Base-by-base conservation (phyloP, 2,888 invertebrate species). In the Xylota sylvarum region DNA sequence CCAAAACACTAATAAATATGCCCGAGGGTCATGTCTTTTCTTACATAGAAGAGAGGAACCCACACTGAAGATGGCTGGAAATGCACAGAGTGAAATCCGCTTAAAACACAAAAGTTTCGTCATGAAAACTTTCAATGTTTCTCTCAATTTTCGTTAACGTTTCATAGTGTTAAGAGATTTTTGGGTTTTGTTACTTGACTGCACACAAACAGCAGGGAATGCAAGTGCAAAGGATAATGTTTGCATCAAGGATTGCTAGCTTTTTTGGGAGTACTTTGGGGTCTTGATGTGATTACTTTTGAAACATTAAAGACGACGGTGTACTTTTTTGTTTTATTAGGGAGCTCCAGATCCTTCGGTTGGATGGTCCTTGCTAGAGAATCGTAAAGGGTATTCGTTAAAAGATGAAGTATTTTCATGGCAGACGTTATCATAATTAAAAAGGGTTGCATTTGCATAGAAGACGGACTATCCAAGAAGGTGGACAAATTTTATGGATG, bases 1-100 rank as follows among this genome's bases (percentile, higher is more conserved):
- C 37, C 37, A 64, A 72, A 72, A 55, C 14, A 48, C 30, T 65
- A 30, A 72, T 72, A 56, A 64, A 70, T 64, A 60, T 14, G 12
- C 35, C 48, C 37, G 37, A 35, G 46, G 40, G 43, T 35, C 58
- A 19, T 52, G 35, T 58, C 30, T 23, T 37, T 35, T 46, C 14
- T 46, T 46, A 5, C 48, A 7, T 50, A 19, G 48, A 10, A 48
- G 10, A 48, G 10, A 19, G 10, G 10, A 23, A 43, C 14, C 32
- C 12, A 5, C 23, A 23, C 23, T 58, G 9, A 43, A 4, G 37
- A 40, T 27, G 60, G 9, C 40, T 14, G 7, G 14, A 46, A 32
- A 64, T 19, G 32, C 64, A 46, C 64, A 46, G 46, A 64, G 64
- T 46, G 32, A 46, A 64, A 64, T 64, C 64, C 17, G 17, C 30